A percentile compares a stretch with the other conserved stretches of the same genome.
Conservation (phyloP, 1,140 invertebrate genomes). For the Hesperophylax magnus region DNA sequence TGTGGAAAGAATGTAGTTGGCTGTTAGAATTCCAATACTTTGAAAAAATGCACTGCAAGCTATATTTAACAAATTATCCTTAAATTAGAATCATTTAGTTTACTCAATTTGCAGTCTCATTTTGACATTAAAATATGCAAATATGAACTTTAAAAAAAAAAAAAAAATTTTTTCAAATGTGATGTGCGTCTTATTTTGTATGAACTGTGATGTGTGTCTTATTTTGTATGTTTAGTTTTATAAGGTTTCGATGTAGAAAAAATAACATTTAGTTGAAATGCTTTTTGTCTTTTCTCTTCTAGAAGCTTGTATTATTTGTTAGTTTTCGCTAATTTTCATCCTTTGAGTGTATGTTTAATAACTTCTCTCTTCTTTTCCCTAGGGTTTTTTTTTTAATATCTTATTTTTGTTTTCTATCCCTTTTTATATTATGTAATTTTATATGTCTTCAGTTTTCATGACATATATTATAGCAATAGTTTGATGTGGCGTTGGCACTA, state of each 20-base stretch:
- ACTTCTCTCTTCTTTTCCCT: conserved; percentile 9
- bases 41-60: too few species aligned
- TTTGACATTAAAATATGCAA: too few species aligned
- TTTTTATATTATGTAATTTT: background rate
- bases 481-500: background rate
- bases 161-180: too few species aligned
- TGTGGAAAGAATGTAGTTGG: too few species aligned
- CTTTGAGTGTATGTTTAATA: conserved; percentile 1
- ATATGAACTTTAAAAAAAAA: too few species aligned
- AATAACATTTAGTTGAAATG: background rate
- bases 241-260: too few species aligned
- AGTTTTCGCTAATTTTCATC: background rate
- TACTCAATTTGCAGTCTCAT: too few species aligned
- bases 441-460: background rate
- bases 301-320: conserved; percentile 17
- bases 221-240: too few species aligned
- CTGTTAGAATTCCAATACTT: too few species aligned
- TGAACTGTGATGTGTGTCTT: background rate
- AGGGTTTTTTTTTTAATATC: too few species aligned
- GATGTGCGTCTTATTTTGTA: background rate
- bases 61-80: too few species aligned
- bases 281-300: conserved; percentile 40
- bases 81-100: too few species aligned
- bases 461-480: background rate
- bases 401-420: conserved; percentile 5